Conservation (phyloP, 2,888 invertebrate genomes). For the Cephus spinipes region DNA sequence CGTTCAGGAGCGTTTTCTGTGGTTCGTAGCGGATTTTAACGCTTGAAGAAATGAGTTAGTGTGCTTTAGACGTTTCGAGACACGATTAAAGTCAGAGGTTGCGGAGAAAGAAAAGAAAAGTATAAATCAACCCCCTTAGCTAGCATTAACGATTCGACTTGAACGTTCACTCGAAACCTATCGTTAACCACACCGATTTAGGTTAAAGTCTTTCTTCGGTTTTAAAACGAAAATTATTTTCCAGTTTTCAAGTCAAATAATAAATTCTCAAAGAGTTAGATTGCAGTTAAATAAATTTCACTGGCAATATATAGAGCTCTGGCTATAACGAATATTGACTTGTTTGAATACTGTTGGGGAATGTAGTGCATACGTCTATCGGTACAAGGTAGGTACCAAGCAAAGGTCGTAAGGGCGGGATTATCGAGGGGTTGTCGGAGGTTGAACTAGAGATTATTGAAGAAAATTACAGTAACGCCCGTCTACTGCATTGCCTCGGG, state of each 20-base stretch:
- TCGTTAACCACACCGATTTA: neutral
- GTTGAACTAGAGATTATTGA: constrained; percentile 37
- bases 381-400: neutral
- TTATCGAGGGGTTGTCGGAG: neutral
- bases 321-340: too few species aligned
- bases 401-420: neutral
- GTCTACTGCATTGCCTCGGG: constrained; percentile 36
- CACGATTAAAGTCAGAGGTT: neutral
- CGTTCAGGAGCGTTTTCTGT: constrained; percentile 25
- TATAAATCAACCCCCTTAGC: neutral
- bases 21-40: constrained; percentile 11
- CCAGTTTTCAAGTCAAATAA: too few species aligned
- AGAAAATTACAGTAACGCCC: constrained; percentile 46
- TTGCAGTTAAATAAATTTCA: too few species aligned
- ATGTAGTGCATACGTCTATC: neutral
- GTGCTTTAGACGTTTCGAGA: neutral
- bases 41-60: constrained; percentile 27
- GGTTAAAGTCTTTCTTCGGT: neutral
- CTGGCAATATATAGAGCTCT: too few species aligned
- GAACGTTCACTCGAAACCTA: neutral
- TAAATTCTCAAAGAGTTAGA: too few species aligned
- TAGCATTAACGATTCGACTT: neutral
- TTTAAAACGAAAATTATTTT: neutral
- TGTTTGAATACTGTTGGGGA: too few species aligned
- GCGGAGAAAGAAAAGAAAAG: neutral